Evolutionary conservation across 2,113 vertebrate genomes (phyloP), one percentile per base, ranked within the genome.

Genomic region (Galbula dea): DNA sequence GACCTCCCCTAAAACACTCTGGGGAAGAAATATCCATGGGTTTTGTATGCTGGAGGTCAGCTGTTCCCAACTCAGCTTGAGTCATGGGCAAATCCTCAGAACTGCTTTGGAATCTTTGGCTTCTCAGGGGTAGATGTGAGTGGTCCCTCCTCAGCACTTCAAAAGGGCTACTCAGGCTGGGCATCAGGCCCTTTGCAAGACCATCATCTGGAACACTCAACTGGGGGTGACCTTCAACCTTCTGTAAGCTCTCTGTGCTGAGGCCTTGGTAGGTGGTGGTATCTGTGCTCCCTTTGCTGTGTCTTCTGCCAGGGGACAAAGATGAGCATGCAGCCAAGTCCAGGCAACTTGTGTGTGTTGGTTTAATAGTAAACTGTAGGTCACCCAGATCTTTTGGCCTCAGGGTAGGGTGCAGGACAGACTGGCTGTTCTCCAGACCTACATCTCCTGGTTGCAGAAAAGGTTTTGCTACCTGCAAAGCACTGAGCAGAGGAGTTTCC

Each of bases 131-230:
- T 22, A 54, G 34, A 7, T 46, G 67, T 4, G n/a, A 72, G 22
- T 0, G 1, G 22, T 21, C 34, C 23, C 29, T 20, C 1, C 32
- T 37, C 11, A 39, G 7, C n/a, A 45, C 5, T 1, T 23, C 45
- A 27, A 10, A n/a, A 0, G 1, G 67, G 41, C 46, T 69, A 15
- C 78, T 77, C 63, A 94, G 59, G 63, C 93, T 95, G 67, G 96
- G 82, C 78, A 69, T 27, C 58, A 95, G 88, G 26, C 15, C 41
- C 15, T 32, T 32, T 9, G 36, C 5, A 1, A 87, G 71, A 39
- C 34, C 32, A 34, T 49, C 48, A 23, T 22, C 24, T 43, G 41
- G 41, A 13, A 9, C 24, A 13, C 49, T 75, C 12, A 4, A 2
- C 34, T 22, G 69, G 24, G 48, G 27, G 46, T 0, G 1, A 51